Base-by-base conservation (phyloP, 2,888 invertebrate species). In the Polylopha cassiicola region DNA sequence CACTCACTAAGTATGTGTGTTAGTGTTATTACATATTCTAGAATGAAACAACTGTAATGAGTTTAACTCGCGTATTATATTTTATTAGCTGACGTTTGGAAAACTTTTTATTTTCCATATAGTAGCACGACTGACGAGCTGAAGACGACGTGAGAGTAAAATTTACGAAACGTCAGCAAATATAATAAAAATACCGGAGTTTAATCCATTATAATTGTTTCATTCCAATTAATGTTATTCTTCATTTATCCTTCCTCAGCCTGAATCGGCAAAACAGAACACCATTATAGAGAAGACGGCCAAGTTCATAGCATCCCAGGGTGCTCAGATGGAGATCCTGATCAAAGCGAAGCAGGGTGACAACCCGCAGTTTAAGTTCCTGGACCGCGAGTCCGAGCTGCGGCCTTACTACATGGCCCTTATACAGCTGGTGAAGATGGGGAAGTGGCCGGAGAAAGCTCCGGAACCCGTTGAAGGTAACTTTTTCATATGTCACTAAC, bases 291-390 rank as follows among this genome's bases (percentile, higher is more conserved):
- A 98, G 65, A 97, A 97, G 78, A 99, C 96, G 0, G 95, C 95
- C 0, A 86, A 91, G 53, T 96, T 96, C 75, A 94, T 96, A 54
- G 91, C 92, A 53, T 88, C 90, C 30, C 97, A 98, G 67, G 99
- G 99, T 0, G 89, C 92, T 4, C 99, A 99, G 81, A 98, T 99
- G 98, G 99, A 99, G 85, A 98, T 99, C 53, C 88, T 99, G 6
- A 92, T 99, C 52, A 99, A 99, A 78, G 95, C 98, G 2, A 99
- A 99, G 78, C 99, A 99, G 75, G 89, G 94, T 0, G 92, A 93
- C 65, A 99, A 98, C 82, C 88, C 92, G 0, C 95, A 97, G 80
- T 99, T 99, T 80, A 89, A 92, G 50, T 99, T 99, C 80, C 87
- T 99, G 43, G 93, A 95, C 42, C 94, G 94, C 65, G 95, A 94